Evolutionary conservation across 2,797 vertebrate genomes (phyloP).

Genomic region (Nyctibius grandis): DNA sequence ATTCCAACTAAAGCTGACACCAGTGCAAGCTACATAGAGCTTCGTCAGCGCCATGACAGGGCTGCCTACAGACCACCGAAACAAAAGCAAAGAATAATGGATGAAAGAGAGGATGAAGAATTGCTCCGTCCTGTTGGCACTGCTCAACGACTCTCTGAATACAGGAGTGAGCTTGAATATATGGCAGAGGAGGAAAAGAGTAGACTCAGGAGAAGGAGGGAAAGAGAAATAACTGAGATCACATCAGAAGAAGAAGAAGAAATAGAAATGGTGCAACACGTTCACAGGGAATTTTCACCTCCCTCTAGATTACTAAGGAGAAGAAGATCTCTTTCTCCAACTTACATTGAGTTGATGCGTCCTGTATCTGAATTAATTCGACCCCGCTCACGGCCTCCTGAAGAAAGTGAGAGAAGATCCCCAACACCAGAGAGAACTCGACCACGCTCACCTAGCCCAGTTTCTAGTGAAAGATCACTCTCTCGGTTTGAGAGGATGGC

Average conservation of each 20-base stretch:
- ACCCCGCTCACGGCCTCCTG: constrained; percentile 70
- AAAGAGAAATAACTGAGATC: constrained; percentile 78
- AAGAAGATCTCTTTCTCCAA: constrained; percentile 93
- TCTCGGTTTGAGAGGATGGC: constrained; percentile 90
- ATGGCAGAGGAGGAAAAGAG: constrained; percentile 90
- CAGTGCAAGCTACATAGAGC: constrained; percentile 86
- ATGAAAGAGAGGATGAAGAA: constrained; percentile 91
- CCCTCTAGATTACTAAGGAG: constrained; percentile 86
- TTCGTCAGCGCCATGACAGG: constrained; percentile 89
- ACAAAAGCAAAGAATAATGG: constrained; percentile 87
- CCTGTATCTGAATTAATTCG: constrained; percentile 89
- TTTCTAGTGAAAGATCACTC: constrained; percentile 90
- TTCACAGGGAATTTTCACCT: constrained; percentile 76
- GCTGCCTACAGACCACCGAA: constrained; percentile 83
- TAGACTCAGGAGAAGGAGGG: constrained; percentile 76
- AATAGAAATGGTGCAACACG: constrained; percentile 82
- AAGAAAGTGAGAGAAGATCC: constrained; percentile 82
- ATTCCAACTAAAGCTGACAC: constrained; percentile 91
- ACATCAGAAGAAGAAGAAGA: constrained; percentile 76
- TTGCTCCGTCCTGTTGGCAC: constrained; percentile 87
- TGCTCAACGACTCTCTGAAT: constrained; percentile 83
- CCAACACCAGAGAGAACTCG: constrained; percentile 86
- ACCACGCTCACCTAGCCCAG: constrained; percentile 94
- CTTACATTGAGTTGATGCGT: constrained; percentile 92
- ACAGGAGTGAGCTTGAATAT: constrained; percentile 87